Evolutionary conservation across 2,113 vertebrate species (phyloP).

Genomic region (Peromyscus californicus): DNA sequence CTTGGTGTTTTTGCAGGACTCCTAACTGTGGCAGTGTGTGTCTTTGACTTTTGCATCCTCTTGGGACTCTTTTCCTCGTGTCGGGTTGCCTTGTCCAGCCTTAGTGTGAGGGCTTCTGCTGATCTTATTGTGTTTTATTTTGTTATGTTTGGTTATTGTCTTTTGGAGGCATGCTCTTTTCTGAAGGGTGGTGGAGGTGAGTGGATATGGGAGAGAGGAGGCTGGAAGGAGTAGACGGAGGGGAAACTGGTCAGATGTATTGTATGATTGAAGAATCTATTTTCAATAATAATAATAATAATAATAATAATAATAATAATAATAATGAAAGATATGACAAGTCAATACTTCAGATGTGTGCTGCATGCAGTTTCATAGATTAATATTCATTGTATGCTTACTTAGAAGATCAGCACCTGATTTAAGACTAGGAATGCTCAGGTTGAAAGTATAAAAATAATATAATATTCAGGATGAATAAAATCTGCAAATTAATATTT

Average conservation of each 20-base stretch:
- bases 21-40: background rate
- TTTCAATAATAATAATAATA: background rate
- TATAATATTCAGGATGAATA: background rate
- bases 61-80: background rate
- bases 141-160: background rate
- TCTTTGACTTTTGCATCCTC: background rate
- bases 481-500: background rate
- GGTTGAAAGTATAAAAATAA: background rate
- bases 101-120: background rate
- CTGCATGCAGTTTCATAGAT: background rate
- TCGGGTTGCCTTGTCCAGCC: background rate
- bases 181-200: background rate
- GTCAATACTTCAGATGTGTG: background rate
- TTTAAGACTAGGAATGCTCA: background rate
- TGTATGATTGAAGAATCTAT: background rate
- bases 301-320: too few relatives aligned
- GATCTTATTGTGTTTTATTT: background rate
- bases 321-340: background rate
- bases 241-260: background rate
- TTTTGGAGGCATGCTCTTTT: background rate
- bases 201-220: background rate
- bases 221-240: background rate
- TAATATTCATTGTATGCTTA: background rate
- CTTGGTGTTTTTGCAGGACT: background rate
- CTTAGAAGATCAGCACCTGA: slow-evolving; percentile 29